phyloP scores from a whole-genome alignment of 1,140 invertebrate species.

The Branchinecta lynchi region DNA sequence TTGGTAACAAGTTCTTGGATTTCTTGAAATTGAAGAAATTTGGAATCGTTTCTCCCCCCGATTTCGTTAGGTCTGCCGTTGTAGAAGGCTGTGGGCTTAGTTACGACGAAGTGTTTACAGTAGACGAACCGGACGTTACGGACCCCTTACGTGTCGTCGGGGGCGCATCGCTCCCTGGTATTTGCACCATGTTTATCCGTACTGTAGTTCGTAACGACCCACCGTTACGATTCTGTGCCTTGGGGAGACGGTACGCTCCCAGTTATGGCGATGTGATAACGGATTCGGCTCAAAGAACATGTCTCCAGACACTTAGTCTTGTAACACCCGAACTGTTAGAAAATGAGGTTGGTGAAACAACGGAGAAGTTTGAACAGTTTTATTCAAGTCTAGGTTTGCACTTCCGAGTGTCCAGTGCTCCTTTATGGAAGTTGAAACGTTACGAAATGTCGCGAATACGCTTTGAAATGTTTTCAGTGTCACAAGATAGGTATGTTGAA shows the following conservation, averaged over 20 bases:
- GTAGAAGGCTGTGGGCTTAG: conserved; percentile 44
- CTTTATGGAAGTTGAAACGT: conserved; percentile 37
- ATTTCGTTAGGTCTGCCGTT: conserved; percentile 47
- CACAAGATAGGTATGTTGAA: conserved; percentile 41
- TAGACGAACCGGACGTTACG: conserved; percentile 33
- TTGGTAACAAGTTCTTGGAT: conserved; percentile 21
- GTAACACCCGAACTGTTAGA: conserved; percentile 31
- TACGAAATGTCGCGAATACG: conserved; percentile 44
- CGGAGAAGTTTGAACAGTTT: conserved; percentile 33
- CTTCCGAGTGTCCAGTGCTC: conserved; percentile 39
- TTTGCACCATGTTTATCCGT: conserved; percentile 46
- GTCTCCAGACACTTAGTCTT: conserved; percentile 36
- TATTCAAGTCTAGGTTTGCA: conserved; percentile 43
- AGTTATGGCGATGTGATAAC: neutral
- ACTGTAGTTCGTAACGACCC: conserved; percentile 36
- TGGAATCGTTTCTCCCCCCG: conserved; percentile 42
- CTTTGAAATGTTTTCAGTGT: conserved; percentile 48
- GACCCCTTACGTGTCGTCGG: conserved; percentile 47
- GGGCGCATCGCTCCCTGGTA: conserved; percentile 41
- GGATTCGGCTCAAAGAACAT: conserved; percentile 25
- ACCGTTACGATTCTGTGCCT: conserved; percentile 43
- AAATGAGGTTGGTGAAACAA: conserved; percentile 33
- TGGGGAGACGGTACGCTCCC: conserved; percentile 45
- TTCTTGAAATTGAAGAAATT: conserved; percentile 35
- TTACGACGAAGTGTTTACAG: neutral